Evolutionary conservation across 2,797 vertebrate species (phyloP).

Genomic region (Xenopus petersii): DNA sequence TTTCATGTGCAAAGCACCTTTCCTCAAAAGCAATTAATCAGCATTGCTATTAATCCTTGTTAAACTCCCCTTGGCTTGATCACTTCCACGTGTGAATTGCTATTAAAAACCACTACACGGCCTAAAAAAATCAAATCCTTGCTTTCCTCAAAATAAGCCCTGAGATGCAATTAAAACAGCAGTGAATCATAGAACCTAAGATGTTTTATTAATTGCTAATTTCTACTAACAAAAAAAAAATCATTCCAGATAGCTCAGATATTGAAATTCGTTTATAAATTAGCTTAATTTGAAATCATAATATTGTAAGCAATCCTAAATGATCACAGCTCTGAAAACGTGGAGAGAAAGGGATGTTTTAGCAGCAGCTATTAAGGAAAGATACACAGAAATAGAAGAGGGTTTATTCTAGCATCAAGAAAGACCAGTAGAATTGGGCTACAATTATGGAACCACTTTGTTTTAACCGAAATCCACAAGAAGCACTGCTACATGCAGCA

Average conservation of each 20-base stretch:
- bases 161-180: conserved; percentile 41
- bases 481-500: too few relatives aligned
- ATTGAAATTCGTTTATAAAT: not conserved
- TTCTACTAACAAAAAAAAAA: conserved; percentile 23
- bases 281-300: not conserved
- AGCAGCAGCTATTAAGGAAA: not conserved
- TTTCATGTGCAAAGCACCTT: conserved; percentile 15
- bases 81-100: conserved; percentile 41
- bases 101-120: conserved; percentile 39
- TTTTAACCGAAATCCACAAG: too few relatives aligned
- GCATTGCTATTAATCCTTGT: conserved; percentile 38
- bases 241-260: not conserved
- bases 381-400: too few relatives aligned
- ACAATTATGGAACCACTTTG: too few relatives aligned
- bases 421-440: too few relatives aligned
- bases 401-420: too few relatives aligned
- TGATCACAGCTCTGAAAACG: not conserved
- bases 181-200: conserved; percentile 3
- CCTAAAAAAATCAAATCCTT: conserved; percentile 16
- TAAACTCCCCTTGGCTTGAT: conserved; percentile 31
- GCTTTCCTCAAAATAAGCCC: conserved; percentile 35
- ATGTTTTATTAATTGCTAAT: conserved; percentile 38
- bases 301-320: not conserved
- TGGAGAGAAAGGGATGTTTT: not conserved
- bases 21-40: conserved; percentile 35